Conservation (phyloP, 30 jellyfish, hydroid and myxozoan genomes). For the Turritopsis rubra region DNA sequence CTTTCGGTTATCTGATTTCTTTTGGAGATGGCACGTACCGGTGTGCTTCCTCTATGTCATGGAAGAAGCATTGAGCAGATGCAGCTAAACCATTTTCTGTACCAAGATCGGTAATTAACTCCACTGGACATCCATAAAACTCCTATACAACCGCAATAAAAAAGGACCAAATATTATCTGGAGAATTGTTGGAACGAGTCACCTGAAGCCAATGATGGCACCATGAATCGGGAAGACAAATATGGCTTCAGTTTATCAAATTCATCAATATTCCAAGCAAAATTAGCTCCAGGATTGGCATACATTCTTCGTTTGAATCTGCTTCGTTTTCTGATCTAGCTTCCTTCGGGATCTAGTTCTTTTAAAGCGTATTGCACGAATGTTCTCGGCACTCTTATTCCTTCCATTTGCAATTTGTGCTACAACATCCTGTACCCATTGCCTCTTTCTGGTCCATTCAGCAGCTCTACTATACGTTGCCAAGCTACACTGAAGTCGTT, state of each 20-base stretch:
- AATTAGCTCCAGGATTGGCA: slow-evolving; percentile 21
- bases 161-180: slow-evolving; percentile 29
- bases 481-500: too few relatives aligned
- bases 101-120: slow-evolving; percentile 47
- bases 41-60: slow-evolving; percentile 27
- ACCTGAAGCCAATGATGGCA: slow-evolving; percentile 49
- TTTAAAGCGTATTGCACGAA: slow-evolving; percentile 6
- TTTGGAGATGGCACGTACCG: slow-evolving; percentile 44
- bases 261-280: slow-evolving; percentile 43
- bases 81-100: slow-evolving; percentile 62
- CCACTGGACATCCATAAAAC: slow-evolving; percentile 40
- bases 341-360: slow-evolving; percentile 43
- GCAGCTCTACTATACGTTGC: too few relatives aligned
- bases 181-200: slow-evolving; percentile 40
- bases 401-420: slow-evolving; percentile 24
- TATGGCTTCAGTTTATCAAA: slow-evolving; percentile 39
- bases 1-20: slow-evolving; percentile 56
- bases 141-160: slow-evolving; percentile 17
- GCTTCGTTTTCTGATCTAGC: background rate
- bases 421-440: slow-evolving; percentile 30
- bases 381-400: slow-evolving; percentile 15
- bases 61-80: slow-evolving; percentile 37
- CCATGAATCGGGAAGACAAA: slow-evolving; percentile 64
- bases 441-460: too few relatives aligned
- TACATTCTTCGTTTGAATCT: slow-evolving; percentile 14